Evolutionary conservation across 2,888 invertebrate genomes (phyloP).

Genomic region (Drosophila pseudotalamancana): DNA sequence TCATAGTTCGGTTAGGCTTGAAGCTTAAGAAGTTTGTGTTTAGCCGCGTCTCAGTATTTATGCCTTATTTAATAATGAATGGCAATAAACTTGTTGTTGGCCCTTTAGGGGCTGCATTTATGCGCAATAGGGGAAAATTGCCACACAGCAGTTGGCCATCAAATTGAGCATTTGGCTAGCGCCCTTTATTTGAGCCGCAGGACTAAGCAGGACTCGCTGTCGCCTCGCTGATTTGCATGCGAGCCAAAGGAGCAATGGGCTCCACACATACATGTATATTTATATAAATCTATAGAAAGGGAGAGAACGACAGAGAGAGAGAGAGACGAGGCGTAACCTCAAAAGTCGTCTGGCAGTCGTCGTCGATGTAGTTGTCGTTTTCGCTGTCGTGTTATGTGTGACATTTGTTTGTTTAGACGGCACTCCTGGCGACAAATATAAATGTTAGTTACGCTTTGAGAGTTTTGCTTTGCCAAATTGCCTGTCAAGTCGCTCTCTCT

Average conservation of each 20-base stretch:
- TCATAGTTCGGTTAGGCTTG: neutral
- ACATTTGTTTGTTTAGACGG: conserved; percentile 70
- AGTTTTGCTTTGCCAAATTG: conserved; percentile 71
- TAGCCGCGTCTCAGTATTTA: conserved; percentile 14
- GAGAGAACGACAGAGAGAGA: no score
- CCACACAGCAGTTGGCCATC: conserved; percentile 54
- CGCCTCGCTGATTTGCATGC: conserved; percentile 70
- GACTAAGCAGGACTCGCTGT: conserved; percentile 29
- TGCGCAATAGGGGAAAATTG: conserved; percentile 11
- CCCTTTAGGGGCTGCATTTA: conserved; percentile 6
- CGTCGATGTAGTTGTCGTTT: conserved; percentile 4
- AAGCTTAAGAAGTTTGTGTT: conserved; percentile 1
- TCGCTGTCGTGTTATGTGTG: conserved; percentile 62
- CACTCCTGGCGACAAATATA: conserved; percentile 73
- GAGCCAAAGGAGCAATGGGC: conserved; percentile 25
- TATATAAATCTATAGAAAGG: neutral
- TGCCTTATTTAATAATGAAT: conserved; percentile 45
- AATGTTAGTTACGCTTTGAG: conserved; percentile 73
- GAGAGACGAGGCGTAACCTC: conserved; percentile 55
- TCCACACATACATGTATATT: conserved; percentile 13
- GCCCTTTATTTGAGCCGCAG: conserved; percentile 39
- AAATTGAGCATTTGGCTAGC: conserved; percentile 66
- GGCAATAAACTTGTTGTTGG: conserved; percentile 27
- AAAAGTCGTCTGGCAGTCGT: conserved; percentile 60
- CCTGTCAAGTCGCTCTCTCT: conserved; percentile 60